Conservation (phyloP, 2,888 invertebrate species). For the Galerucella nymphaeae region DNA sequence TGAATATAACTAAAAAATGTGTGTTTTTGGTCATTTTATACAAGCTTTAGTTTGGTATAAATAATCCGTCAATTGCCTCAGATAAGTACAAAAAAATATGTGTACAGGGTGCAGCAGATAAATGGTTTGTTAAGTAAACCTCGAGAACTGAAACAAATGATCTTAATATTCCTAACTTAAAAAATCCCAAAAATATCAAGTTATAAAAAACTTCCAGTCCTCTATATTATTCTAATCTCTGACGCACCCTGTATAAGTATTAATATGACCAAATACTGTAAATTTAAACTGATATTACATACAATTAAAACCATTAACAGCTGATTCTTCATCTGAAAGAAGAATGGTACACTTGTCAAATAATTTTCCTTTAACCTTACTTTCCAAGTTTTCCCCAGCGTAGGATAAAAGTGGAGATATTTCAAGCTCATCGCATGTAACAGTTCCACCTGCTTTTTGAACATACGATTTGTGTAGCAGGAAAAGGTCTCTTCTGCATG, state of each 20-base stretch:
- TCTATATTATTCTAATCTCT: too few relatives aligned
- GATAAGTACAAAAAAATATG: too few relatives aligned
- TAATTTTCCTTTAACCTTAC: slow-evolving; percentile 46
- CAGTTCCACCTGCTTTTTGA: slow-evolving; percentile 81
- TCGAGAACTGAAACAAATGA: too few relatives aligned
- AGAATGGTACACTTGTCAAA: slow-evolving; percentile 49
- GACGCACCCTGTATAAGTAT: neutral
- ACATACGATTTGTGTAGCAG: slow-evolving; percentile 83
- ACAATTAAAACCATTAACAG: slow-evolving; percentile 19
- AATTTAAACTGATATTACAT: slow-evolving; percentile 13
- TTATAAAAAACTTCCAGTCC: too few relatives aligned
- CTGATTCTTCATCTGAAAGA: slow-evolving; percentile 35
- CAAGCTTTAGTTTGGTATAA: too few relatives aligned
- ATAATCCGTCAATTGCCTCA: too few relatives aligned
- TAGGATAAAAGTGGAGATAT: slow-evolving; percentile 92
- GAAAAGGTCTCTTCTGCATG: slow-evolving; percentile 82
- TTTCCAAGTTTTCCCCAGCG: slow-evolving; percentile 83
- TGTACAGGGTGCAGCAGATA: too few relatives aligned
- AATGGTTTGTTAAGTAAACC: too few relatives aligned
- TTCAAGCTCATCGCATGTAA: slow-evolving; percentile 79
- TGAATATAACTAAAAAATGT: too few relatives aligned
- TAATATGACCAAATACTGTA: neutral
- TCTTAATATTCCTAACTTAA: too few relatives aligned
- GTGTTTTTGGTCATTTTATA: too few relatives aligned
- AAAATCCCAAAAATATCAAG: too few relatives aligned